Percentiles rank a stretch among this genome's conserved stretches.
These are phyloP conservation scores for Meteorus cinctellus DNA, from an alignment of 2,888 invertebrate genomes.

Conservation along the genomic window DNA sequence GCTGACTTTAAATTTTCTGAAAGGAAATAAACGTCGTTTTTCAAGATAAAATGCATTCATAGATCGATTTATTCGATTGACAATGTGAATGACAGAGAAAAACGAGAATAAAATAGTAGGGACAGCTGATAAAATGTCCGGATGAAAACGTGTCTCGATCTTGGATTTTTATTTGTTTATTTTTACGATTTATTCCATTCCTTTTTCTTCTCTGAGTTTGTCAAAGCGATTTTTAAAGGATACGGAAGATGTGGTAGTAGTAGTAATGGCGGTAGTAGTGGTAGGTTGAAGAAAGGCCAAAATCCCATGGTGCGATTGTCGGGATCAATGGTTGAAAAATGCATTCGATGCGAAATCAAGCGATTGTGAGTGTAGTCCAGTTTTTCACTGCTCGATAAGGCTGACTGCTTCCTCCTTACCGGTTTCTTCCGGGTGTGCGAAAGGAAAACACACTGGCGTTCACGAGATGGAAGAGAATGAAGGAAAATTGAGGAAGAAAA, in stretches of 20 bases:
- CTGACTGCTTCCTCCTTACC: constrained; percentile 2
- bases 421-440: not conserved
- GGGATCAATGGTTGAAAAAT: constrained; percentile 46
- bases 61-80: constrained; percentile 20
- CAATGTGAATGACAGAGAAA: constrained; percentile 8
- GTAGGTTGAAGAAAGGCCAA: constrained; percentile 16
- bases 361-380: constrained; percentile 20
- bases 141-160: constrained; percentile 26
- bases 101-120: not conserved
- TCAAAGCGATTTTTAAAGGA: constrained; percentile 36
- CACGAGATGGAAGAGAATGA: constrained; percentile 9
- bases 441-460: not conserved
- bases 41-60: not conserved
- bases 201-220: constrained; percentile 14
- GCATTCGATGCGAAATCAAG: constrained; percentile 45
- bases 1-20: not conserved
- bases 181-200: not conserved
- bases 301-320: constrained; percentile 33
- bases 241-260: constrained; percentile 28
- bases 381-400: constrained; percentile 21
- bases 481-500: not conserved
- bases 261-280: not conserved
- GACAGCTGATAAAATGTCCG: constrained; percentile 30
- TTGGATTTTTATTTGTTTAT: constrained; percentile 6
- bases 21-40: not conserved